Evolutionary conservation across 1,140 invertebrate genomes (phyloP).

Genomic region (Pseudobourletiella spinata): DNA sequence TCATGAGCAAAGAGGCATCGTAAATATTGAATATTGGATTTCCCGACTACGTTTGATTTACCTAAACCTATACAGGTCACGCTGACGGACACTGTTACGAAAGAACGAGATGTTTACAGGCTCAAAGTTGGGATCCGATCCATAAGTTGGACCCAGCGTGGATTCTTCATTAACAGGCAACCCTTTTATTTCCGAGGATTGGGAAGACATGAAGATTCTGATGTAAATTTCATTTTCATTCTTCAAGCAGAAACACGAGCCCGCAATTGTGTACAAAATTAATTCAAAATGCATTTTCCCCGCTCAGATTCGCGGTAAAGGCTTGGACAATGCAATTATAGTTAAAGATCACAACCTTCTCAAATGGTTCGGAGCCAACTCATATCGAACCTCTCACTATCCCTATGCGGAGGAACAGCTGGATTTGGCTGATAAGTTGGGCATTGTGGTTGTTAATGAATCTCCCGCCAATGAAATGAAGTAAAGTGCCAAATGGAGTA

Average conservation of each 20-base stretch:
- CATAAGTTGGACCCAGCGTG: conserved; percentile 41
- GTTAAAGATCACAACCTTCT: conserved; percentile 55
- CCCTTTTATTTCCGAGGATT: conserved; percentile 55
- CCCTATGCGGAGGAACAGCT: conserved; percentile 92
- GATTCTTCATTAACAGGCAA: conserved; percentile 48
- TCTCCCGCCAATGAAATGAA: conserved; percentile 52
- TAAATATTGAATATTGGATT: too few species aligned
- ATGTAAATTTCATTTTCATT: conserved; percentile 44
- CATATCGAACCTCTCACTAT: conserved; percentile 92
- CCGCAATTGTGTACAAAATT: too few species aligned
- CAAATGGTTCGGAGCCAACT: conserved; percentile 57
- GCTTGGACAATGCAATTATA: conserved; percentile 49
- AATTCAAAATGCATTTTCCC: too few species aligned
- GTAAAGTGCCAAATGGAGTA: too few species aligned
- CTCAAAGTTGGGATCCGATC: conserved; percentile 51
- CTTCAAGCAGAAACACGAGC: too few species aligned
- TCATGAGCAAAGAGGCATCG: too few species aligned
- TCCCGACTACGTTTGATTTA: neutral
- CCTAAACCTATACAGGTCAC: neutral
- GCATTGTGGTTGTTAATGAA: conserved; percentile 57
- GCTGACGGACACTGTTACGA: neutral
- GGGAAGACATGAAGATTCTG: conserved; percentile 54
- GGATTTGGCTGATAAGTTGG: conserved; percentile 52
- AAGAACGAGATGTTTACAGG: conserved; percentile 45
- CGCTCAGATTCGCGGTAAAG: conserved; percentile 49